These are phyloP conservation scores for Mesorhabditis spiculigera DNA, from an alignment of 2,888 invertebrate genomes.

Conservation along the genomic window DNA sequence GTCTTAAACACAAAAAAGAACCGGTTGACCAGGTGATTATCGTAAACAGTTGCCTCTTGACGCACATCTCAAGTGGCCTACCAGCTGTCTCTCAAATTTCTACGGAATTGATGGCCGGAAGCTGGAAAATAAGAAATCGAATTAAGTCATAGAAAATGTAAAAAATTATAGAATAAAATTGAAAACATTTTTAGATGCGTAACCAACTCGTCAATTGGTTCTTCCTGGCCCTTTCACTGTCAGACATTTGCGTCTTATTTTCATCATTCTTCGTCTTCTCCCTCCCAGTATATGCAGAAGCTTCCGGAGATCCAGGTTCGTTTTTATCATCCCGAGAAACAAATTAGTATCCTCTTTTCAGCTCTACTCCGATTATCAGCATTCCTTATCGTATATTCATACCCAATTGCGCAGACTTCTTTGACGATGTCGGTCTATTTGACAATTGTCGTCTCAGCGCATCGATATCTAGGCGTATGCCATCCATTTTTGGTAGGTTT, in stretches of 20 bases:
- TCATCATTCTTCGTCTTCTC: conserved; percentile 50
- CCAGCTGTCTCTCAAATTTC: no score
- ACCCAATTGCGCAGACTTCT: conserved; percentile 5
- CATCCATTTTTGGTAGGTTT: conserved; percentile 18
- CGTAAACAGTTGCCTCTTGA: no score
- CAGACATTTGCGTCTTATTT: conserved; percentile 42
- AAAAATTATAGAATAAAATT: no score
- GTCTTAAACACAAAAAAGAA: no score
- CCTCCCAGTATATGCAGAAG: conserved; percentile 47
- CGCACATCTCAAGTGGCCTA: no score
- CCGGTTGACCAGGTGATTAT: no score
- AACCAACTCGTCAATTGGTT: conserved; percentile 49
- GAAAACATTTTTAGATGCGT: conserved; percentile 37
- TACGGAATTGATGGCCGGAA: no score
- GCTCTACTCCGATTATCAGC: neutral
- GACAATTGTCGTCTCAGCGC: conserved; percentile 36
- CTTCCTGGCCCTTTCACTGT: conserved; percentile 38
- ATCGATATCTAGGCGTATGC: conserved; percentile 38
- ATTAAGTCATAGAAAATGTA: no score
- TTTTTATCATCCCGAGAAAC: neutral
- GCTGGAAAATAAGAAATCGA: no score
- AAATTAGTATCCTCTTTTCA: neutral
- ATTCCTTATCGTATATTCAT: neutral
- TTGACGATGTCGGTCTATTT: conserved; percentile 1
- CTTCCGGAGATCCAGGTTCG: conserved; percentile 21